phyloP scores from a whole-genome alignment of 2,888 invertebrate species.

The Conops quadrifasciatus region DNA sequence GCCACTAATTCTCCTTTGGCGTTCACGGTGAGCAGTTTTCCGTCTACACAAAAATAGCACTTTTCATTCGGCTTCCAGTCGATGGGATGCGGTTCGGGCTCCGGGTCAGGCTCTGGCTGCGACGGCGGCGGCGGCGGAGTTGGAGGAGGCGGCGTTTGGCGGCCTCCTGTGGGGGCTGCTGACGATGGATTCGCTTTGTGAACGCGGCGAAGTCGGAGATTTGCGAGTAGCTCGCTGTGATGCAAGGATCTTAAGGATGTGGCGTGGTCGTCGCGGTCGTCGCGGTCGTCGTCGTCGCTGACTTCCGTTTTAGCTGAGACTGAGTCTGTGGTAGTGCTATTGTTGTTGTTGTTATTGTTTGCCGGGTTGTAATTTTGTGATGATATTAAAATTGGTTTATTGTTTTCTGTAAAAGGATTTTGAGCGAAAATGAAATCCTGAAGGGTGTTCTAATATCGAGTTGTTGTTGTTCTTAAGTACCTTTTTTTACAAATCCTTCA shows the following conservation, averaged over 20 bases:
- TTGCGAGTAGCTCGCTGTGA: conserved; percentile 38
- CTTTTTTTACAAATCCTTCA: neutral
- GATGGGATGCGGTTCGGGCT: conserved; percentile 65
- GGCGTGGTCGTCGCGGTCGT: conserved; percentile 38
- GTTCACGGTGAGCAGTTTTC: conserved; percentile 71
- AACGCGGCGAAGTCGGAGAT: conserved; percentile 30
- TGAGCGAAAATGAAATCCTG: neutral
- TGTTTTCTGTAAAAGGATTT: neutral
- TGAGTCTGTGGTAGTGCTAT: conserved; percentile 50
- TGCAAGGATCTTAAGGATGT: conserved; percentile 40
- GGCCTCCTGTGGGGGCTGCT: neutral
- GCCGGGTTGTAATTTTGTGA: conserved; percentile 49
- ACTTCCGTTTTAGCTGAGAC: conserved; percentile 37
- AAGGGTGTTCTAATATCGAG: neutral
- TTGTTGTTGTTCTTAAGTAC: neutral
- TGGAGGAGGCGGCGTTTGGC: conserved; percentile 12
- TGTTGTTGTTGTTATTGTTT: conserved; percentile 51
- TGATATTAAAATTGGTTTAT: conserved; percentile 34
- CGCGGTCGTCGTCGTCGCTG: conserved; percentile 43
- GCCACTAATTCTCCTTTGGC: conserved; percentile 65
- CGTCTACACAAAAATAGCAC: conserved; percentile 85
- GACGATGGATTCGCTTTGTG: conserved; percentile 11
- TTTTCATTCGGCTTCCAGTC: conserved; percentile 87
- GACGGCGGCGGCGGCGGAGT: conserved; percentile 18
- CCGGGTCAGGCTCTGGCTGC: conserved; percentile 50